Conservation (phyloP, 1,140 invertebrate genomes). For the Spodoptera frugiperda region DNA sequence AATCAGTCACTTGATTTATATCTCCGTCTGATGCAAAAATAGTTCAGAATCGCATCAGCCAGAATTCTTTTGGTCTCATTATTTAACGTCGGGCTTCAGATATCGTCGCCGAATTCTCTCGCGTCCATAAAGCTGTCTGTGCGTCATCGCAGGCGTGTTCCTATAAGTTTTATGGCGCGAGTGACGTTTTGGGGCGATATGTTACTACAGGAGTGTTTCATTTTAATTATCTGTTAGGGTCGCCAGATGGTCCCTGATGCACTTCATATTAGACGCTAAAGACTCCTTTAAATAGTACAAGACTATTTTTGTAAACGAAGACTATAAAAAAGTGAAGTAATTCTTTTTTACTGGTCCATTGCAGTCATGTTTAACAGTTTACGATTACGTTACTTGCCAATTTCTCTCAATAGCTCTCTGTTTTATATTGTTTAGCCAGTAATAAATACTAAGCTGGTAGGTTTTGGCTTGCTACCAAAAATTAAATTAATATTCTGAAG, state of each 20-base stretch:
- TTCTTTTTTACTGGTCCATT: too few species aligned
- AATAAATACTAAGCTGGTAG: too few species aligned
- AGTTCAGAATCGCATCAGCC: not conserved
- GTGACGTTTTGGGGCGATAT: conserved; percentile 53
- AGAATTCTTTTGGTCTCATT: conserved; percentile 14
- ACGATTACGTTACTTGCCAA: too few species aligned
- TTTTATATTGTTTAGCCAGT: too few species aligned
- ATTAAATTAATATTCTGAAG: not conserved
- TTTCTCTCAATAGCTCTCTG: too few species aligned
- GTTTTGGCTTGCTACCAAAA: not conserved
- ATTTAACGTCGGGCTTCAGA: conserved; percentile 15
- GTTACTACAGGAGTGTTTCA: conserved; percentile 25
- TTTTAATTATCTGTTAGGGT: conserved; percentile 37
- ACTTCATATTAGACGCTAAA: not conserved
- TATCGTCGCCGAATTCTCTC: conserved; percentile 53
- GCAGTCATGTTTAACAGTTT: too few species aligned
- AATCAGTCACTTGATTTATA: not conserved
- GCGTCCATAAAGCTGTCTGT: conserved; percentile 70
- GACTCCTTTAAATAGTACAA: too few species aligned
- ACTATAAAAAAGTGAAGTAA: too few species aligned
- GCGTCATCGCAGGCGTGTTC: conserved; percentile 74
- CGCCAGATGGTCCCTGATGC: conserved; percentile 2
- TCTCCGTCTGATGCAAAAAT: not conserved
- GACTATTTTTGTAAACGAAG: too few species aligned
- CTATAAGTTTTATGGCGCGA: conserved; percentile 71